Base-by-base conservation (phyloP, 2,888 invertebrate species). In the Bellardia bayeri region DNA sequence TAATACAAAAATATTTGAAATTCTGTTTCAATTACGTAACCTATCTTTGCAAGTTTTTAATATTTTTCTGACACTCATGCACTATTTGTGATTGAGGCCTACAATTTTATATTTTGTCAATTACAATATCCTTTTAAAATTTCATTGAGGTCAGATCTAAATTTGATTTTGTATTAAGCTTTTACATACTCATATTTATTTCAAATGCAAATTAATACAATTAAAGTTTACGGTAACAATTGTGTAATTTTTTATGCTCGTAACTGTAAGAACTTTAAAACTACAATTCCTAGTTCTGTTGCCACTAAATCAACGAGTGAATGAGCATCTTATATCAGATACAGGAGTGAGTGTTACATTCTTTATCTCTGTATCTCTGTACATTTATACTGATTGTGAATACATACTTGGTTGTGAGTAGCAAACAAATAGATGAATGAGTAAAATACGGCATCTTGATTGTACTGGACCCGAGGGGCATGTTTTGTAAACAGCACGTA, bases 401-500 rank as follows among this genome's bases (percentile, higher is more conserved):
- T 30, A 64, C 33, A 33, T 2, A 33, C 40, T 63, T 66, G 74
- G 74, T 66, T 56, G 66, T 66, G 64, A 56, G 58, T 42, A 54
- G 74, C 58, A 37, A 75, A n/a, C 58, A 61, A 69, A 82, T 23
- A 23, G 23, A 23, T 76, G 63, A 76, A 64, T 76, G 54, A 69
- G 54, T 30, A 58, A 56, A 76, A 69, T 68, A 82, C 30, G 66
- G 71, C 82, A 83, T 56, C 82, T 76, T 83, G 83, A 83, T 83
- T 83, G 68, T 71, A 54, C 69, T 78, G 76, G 63, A 64, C 83
- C 83, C 64, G 54, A 58, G 64, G 83, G 71, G 56, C 63, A 78
- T 76, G 69, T 83, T 83, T 83, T 83, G 76, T 72, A 83, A 71
- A 78, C 64, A 78, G 71, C 71, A 83, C 83, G 83, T 83, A 83